These are phyloP conservation scores for Barnardius zonarius DNA, from an alignment of 2,113 vertebrate genomes.

Conservation along the genomic window DNA sequence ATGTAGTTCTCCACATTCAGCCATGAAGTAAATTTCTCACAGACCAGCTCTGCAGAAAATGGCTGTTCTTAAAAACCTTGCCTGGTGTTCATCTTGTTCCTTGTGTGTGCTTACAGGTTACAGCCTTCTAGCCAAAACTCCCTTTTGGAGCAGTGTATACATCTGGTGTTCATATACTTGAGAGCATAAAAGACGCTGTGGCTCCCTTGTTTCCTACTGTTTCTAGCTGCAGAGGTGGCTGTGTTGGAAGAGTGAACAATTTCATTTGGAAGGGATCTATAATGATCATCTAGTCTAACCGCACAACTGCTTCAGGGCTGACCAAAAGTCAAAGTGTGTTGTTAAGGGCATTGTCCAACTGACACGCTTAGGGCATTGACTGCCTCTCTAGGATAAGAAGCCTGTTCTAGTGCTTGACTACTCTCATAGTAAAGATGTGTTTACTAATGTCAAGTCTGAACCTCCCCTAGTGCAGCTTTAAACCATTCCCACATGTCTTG, in stretches of 20 bases:
- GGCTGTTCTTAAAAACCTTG: not conserved
- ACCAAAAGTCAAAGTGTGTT: not conserved
- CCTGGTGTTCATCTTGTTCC: not conserved
- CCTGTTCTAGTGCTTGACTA: not conserved
- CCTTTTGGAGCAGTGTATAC: not conserved
- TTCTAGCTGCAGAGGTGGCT: not conserved
- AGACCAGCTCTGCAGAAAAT: not conserved
- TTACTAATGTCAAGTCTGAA: not conserved
- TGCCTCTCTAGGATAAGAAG: not conserved
- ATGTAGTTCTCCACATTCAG: not conserved
- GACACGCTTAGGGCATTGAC: rapidly evolving
- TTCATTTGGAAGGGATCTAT: not conserved
- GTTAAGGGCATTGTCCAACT: not conserved
- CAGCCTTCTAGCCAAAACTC: not conserved
- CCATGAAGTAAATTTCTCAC: not conserved
- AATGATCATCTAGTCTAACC: not conserved
- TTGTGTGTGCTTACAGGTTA: rapidly evolving
- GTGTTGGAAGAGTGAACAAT: not conserved
- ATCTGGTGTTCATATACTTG: not conserved
- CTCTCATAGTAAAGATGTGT: not conserved
- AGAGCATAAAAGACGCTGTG: not conserved
- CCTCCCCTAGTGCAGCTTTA: not conserved
- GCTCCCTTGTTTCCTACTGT: not conserved
- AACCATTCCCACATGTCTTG: not conserved
- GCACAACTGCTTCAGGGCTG: not conserved